Conservation (phyloP, 2,888 invertebrate species). For the Acholoe squamosa region DNA sequence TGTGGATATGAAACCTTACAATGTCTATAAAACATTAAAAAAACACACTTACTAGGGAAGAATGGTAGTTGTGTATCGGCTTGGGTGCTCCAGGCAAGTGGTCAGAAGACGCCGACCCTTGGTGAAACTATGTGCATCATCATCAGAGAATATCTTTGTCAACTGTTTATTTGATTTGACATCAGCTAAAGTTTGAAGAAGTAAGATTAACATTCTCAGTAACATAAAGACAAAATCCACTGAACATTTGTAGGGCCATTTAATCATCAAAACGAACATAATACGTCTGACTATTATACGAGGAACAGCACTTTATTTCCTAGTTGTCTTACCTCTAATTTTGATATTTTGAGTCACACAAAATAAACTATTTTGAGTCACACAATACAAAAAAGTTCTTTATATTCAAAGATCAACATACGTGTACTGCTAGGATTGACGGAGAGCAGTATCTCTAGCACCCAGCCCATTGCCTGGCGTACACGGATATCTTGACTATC, state of each 20-base stretch:
- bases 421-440: not conserved
- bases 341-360: too few species aligned
- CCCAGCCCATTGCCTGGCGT: slow-evolving; percentile 46
- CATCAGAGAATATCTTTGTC: not conserved
- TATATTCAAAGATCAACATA: not conserved
- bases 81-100: slow-evolving; percentile 14
- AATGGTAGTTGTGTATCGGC: not conserved
- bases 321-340: too few species aligned
- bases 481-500: not conserved
- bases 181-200: not conserved
- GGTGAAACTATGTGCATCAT: not conserved
- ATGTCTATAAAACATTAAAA: too few species aligned
- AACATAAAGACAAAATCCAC: too few species aligned
- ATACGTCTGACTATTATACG: too few species aligned
- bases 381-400: too few species aligned
- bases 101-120: not conserved
- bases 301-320: too few species aligned
- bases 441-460: not conserved
- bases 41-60: not conserved
- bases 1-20: too few species aligned
- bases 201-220: too few species aligned
- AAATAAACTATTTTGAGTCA: too few species aligned
- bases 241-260: too few species aligned
- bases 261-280: too few species aligned
- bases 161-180: not conserved